Evolutionary conservation across 2,113 vertebrate genomes (phyloP), one percentile per base, ranked within the genome.

Genomic region (Ia io): DNA sequence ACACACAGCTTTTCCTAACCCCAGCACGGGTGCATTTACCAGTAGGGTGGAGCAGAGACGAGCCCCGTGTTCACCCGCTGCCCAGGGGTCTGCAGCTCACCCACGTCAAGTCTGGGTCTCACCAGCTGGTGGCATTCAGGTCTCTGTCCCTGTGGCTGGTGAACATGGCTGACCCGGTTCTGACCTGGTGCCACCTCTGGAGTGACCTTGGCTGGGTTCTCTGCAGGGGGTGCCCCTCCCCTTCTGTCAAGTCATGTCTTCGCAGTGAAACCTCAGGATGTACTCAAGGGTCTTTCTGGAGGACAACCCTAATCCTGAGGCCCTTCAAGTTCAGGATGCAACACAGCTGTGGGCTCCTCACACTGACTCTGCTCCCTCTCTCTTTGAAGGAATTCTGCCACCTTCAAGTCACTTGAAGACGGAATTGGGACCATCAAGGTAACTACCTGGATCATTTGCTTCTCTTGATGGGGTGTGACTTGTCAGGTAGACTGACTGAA

Each of bases 341-440:
- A 9, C 73, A 63, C 14, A 9, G 9, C 10, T 7, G 4, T 0
- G 49, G n/a, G 84, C 9, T 80, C 30, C 69, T 92, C 28, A 74
- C 4, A 13, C 40, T 87, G 51, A 88, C 40, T 6, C 1, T 16
- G 9, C 17, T 23, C 20, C 35, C 84, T 89, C 92, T 95, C 87
- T 97, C 84, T 95, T 82, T 89, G 40, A 97, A 99, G 99, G 98
- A 99, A 99, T 97, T 99, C 99, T 37, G 96, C 99, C 0, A 99
- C 99, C 90, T 99, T 99, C 98, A 99, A 99, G 98, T 99, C 99
- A 0, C 99, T 99, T 91, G 99, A 99, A 97, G 99, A 99, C 91
- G 98, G 98, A 97, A 98, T 99, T 92, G 99, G 98, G 84, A 99
- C 99, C 98, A 98, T 99, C 96, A 99, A 99, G 99, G 99, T 99